phyloP scores from a whole-genome alignment of 2,797 vertebrate genomes.

The Thamnophis elegans region DNA sequence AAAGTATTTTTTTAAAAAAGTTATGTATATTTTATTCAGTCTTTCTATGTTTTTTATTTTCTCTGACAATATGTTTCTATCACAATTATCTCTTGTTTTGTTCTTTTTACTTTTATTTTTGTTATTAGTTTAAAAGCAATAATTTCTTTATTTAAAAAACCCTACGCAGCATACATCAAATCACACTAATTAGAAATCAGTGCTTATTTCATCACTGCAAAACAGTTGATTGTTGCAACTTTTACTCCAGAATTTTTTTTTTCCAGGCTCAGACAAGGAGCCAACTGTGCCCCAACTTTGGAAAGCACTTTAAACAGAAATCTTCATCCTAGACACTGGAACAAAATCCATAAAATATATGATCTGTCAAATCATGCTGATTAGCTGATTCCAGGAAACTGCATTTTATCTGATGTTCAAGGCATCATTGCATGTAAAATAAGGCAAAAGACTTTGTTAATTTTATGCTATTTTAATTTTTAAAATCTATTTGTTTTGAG shows the following conservation, averaged over 20 bases:
- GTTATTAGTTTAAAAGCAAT: neutral
- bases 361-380: neutral
- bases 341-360: neutral
- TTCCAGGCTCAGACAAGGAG: neutral
- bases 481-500: constrained; percentile 9
- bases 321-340: neutral
- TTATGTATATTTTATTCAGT: neutral
- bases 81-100: neutral
- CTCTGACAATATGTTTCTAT: neutral
- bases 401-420: constrained; percentile 13
- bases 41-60: neutral
- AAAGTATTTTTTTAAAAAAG: neutral
- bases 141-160: neutral
- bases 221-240: neutral
- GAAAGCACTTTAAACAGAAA: neutral
- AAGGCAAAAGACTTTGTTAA: neutral
- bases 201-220: neutral
- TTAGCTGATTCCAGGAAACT: neutral
- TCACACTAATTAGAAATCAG: neutral
- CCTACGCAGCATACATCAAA: neutral
- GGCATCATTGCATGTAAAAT: neutral
- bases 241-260: no score
- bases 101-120: neutral
- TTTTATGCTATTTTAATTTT: neutral
- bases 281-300: neutral